These are phyloP conservation scores for Lamellibrachia luymesi DNA, from an alignment of 1,140 invertebrate species.

Conservation along the genomic window DNA sequence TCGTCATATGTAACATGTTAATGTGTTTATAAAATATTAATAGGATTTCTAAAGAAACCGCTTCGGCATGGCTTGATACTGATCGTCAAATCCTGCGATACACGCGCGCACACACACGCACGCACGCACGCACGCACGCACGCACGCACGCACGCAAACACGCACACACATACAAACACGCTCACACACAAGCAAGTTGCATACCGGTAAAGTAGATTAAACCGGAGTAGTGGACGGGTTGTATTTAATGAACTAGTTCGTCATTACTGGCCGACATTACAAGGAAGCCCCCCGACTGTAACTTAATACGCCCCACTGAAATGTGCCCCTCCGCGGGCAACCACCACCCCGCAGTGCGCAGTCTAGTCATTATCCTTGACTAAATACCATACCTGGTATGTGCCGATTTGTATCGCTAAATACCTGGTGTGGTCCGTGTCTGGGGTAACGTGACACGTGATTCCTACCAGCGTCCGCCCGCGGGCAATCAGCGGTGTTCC, in stretches of 20 bases:
- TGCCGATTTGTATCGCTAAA: background rate
- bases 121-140: background rate
- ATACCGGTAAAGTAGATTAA: background rate
- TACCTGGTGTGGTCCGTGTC: background rate
- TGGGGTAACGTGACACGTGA: background rate
- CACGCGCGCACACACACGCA: too few species aligned
- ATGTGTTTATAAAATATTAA: too few species aligned
- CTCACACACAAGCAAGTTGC: background rate
- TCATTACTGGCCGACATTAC: background rate
- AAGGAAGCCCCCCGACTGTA: background rate
- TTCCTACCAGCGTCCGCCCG: background rate
- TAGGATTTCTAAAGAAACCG: too few species aligned
- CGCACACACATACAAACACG: background rate
- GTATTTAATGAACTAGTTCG: background rate
- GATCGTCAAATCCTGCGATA: too few species aligned
- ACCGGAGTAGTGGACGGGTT: background rate
- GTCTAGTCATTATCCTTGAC: background rate
- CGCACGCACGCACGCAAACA: background rate
- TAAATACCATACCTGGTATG: conserved; percentile 5
- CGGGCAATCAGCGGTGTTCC: background rate
- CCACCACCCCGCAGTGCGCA: background rate
- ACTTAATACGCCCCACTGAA: background rate
- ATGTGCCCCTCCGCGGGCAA: too few species aligned
- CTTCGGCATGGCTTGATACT: too few species aligned
- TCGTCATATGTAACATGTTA: too few species aligned